phyloP scores from a whole-genome alignment of 2,113 vertebrate genomes.

The Bufo gargarizans region DNA sequence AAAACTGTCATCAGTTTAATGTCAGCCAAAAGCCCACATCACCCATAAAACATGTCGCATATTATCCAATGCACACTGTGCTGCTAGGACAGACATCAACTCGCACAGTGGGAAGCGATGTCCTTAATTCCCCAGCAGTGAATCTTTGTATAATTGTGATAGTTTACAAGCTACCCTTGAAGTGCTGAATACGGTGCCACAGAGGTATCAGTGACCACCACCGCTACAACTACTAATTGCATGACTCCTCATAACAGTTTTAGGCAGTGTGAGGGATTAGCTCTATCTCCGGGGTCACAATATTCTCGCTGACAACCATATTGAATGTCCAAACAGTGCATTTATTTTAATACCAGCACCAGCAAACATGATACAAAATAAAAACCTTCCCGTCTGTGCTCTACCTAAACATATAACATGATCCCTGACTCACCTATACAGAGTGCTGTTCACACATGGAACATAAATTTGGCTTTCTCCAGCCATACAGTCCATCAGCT shows the following conservation, averaged over 20 bases:
- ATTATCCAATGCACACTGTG: constrained; percentile 40
- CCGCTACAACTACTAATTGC: not conserved
- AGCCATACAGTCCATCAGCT: too few relatives aligned
- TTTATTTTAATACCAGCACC: too few relatives aligned
- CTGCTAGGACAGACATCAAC: constrained; percentile 20
- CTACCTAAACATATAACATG: too few relatives aligned
- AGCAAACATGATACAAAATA: too few relatives aligned
- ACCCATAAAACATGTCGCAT: constrained; percentile 32
- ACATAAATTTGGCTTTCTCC: too few relatives aligned
- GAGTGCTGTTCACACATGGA: too few relatives aligned
- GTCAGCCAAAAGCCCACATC: constrained; percentile 42
- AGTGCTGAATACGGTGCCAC: not conserved
- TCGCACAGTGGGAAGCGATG: constrained; percentile 41
- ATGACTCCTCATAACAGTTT: not conserved
- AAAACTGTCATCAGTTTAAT: constrained; percentile 53
- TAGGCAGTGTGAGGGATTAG: not conserved
- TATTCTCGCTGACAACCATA: too few relatives aligned
- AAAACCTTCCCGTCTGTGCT: too few relatives aligned
- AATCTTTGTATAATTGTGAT: constrained; percentile 59
- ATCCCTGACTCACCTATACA: too few relatives aligned
- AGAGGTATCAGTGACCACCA: not conserved
- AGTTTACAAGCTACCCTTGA: constrained; percentile 12
- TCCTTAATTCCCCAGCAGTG: constrained; percentile 51
- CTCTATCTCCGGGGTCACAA: too few relatives aligned
- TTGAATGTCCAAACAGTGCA: too few relatives aligned